Base-by-base conservation (phyloP, 1,140 invertebrate species). In the Neodiprion pinetum region DNA sequence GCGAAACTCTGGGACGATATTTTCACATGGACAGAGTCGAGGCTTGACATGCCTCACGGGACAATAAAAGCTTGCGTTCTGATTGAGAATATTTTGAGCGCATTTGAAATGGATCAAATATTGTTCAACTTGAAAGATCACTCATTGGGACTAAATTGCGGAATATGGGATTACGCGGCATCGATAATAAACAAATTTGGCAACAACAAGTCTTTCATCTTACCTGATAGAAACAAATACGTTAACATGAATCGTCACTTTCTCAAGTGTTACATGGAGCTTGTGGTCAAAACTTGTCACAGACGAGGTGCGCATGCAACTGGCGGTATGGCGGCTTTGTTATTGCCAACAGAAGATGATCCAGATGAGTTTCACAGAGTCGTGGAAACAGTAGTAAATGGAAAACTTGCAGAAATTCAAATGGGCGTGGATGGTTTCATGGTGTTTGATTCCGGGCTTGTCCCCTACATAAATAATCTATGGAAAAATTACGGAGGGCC, bases 131-230 rank as follows among this genome's bases (percentile, higher is more conserved):
- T 95, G 21, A 89, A 85, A 76, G 90, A 94, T 53, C 92, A 94
- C 86, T 93, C 92, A 17, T 83, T 93, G 47, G 93, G 93, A 21
- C 86, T 95, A 0, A 95, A 94, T 80, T 94, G 93, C 88, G 93
- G 93, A 7, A 93, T 94, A 76, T 95, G 93, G 93, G 93, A 94
- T 84, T 94, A 95, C 81, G 91, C 91, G 74, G 93, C 93, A 8
- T 94, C 92, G 9, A 93, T 94, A 74, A 92, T 94, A 76, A 89
- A 90, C 47, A 93, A 93, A 86, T 93, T 93, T 88, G 92, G 92
- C 90, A 86, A 86, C 77, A 72, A 81, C 69, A 70, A 74, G 72
- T 74, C 67, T 10, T 94, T 92, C 84, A 74, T 94, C 3, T 81
- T 95, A 1, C 93, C 93, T 0, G 93, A 95, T 82, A 88, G 93